A percentile compares a stretch with the other conserved stretches of the same genome.
Evolutionary conservation across 2,797 vertebrate species (phyloP).

Genomic region (Discoglossus pictus): DNA sequence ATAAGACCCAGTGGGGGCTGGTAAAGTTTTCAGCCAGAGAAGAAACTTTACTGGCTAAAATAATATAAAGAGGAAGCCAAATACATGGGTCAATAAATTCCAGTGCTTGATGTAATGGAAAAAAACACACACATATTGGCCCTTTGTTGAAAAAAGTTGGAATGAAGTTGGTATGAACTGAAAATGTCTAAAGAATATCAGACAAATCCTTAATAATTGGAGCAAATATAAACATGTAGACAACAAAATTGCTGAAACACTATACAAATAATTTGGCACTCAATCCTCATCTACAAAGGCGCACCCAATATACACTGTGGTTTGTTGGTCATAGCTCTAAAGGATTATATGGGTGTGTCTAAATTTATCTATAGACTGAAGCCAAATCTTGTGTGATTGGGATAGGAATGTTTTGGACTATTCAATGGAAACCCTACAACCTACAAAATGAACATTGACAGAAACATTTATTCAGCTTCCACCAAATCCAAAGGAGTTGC

Average conservation of each 20-base stretch:
- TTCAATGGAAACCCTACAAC: background rate
- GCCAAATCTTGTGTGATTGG: background rate
- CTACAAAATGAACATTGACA: too few species aligned
- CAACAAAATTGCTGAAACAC: slow-evolving; percentile 2
- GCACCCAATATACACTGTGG: slow-evolving; percentile 7
- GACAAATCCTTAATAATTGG: background rate
- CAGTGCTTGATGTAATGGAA: background rate
- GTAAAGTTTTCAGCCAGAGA: slow-evolving; percentile 10
- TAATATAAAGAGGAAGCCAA: background rate
- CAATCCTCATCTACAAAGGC: background rate
- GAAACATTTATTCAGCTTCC: too few species aligned
- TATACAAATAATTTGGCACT: background rate
- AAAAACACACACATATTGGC: slow-evolving; percentile 15
- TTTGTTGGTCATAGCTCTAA: background rate
- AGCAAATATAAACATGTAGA: background rate
- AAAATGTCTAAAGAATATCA: slow-evolving; percentile 2
- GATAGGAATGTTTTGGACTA: background rate
- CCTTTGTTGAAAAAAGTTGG: background rate
- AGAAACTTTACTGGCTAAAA: slow-evolving; percentile 15
- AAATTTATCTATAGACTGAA: background rate
- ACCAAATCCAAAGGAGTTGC: too few species aligned
- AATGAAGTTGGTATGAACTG: background rate
- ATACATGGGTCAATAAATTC: background rate
- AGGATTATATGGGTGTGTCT: background rate
- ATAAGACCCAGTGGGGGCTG: slow-evolving; percentile 32